Evolutionary conservation across 2,113 vertebrate genomes (phyloP), one percentile per base, ranked within the genome.

Genomic region (Craseonycteris thonglongyai): DNA sequence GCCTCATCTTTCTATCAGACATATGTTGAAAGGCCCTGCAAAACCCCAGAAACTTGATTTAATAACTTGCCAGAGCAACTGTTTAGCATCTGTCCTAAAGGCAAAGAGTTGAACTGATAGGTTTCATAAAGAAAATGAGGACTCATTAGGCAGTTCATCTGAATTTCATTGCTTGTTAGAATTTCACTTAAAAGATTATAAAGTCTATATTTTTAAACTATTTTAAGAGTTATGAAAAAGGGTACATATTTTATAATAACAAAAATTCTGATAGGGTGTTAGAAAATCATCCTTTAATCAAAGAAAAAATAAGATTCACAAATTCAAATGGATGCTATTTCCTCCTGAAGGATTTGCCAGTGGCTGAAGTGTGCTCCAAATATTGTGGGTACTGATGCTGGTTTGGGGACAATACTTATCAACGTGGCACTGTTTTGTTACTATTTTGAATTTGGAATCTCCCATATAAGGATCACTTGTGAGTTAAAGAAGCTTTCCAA

Each of bases 151-250:
- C 51, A 95, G 35, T 68, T 97, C 91, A 47, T 95, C 49, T 96
- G 90, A 96, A 97, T 98, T 98, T 96, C 1, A 84, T 97, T 87
- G 96, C 61, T 95, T 96, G 15, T 95, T 96, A 95, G 24, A 94
- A 56, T 59, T 94, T 56, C 51, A 83, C 76, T 96, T 72, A 66
- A 75, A 89, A 88, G 33, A 92, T 95, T 51, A 91, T 90, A 93
- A 95, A 93, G 87, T 96, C 79, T 95, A 47, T 78, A 83, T 91
- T 91, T 94, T 85, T 96, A 15, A 22, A 58, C 92, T 95, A 72
- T 95, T 95, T 96, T 51, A 91, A n/a, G 66, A 88, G 22, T 91
- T 90, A 92, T 42, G 35, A 78, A 89, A 89, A 63, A 71, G 19
- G 9, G 19, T 65, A 8, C 76, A 6, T 74, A 91, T 93, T 89